A percentile compares a stretch with the other conserved stretches of the same genome.
Conservation (phyloP, 2,113 vertebrate genomes). For the Petroica traversi region DNA sequence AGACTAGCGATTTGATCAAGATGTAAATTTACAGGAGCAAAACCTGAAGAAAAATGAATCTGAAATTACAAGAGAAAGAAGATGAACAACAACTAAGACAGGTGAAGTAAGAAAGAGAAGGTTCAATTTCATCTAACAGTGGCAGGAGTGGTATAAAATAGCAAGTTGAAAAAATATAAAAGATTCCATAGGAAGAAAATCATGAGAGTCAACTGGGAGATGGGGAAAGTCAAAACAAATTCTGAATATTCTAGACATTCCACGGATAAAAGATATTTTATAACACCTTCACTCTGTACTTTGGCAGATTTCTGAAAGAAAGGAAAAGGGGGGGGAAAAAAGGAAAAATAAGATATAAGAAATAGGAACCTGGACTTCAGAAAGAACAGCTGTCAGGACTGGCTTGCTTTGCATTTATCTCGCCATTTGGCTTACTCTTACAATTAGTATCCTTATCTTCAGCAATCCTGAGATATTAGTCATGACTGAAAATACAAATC, state of each 20-base stretch:
- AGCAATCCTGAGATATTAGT: neutral
- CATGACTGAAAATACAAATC: neutral
- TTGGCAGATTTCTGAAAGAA: neutral
- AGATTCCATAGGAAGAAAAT: neutral
- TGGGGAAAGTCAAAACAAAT: neutral
- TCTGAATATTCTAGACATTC: neutral
- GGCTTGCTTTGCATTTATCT: neutral
- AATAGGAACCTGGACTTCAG: neutral
- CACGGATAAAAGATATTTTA: neutral
- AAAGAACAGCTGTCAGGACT: neutral
- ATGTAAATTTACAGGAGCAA: neutral
- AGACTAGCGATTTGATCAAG: neutral
- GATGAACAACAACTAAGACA: neutral
- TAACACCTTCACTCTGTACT: neutral
- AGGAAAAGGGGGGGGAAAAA: neutral
- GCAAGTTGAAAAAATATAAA: neutral
- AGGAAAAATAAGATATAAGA: neutral
- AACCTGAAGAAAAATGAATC: neutral
- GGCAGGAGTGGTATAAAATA: neutral
- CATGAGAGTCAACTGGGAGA: neutral
- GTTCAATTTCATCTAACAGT: neutral
- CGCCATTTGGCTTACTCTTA: neutral
- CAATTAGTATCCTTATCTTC: neutral
- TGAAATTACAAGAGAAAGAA: neutral
- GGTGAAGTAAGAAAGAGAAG: neutral